Evolutionary conservation across 2,888 invertebrate species (phyloP).

Genomic region (Hermaeophaga mercurialis): DNA sequence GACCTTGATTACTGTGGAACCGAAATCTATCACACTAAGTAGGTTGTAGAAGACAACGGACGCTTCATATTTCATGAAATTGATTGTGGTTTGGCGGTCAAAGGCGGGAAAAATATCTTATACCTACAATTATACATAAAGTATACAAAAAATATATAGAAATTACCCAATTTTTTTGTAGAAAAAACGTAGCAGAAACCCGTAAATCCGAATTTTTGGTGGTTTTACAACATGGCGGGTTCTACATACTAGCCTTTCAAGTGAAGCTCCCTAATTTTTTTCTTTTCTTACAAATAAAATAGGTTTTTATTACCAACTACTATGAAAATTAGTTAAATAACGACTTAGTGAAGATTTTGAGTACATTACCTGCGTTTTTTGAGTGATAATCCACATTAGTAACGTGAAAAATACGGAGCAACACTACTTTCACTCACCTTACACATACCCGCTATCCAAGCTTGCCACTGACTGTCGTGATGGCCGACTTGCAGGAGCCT

Average conservation of each 20-base stretch:
- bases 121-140: slow-evolving; percentile 58
- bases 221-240: slow-evolving; percentile 74
- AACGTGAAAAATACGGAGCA: slow-evolving; percentile 58
- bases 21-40: slow-evolving; percentile 12
- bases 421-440: slow-evolving; percentile 60
- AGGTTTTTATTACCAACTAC: slow-evolving; percentile 20
- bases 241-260: slow-evolving; percentile 56
- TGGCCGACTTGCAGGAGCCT: slow-evolving; percentile 52
- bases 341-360: slow-evolving; percentile 35
- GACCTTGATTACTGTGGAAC: slow-evolving; percentile 47
- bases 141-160: slow-evolving; percentile 56
- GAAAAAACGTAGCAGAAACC: slow-evolving; percentile 39
- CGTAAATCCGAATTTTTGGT: slow-evolving; percentile 53
- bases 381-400: slow-evolving; percentile 57
- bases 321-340: slow-evolving; percentile 23
- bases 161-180: slow-evolving; percentile 43
- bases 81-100: slow-evolving; percentile 54
- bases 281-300: slow-evolving; percentile 38
- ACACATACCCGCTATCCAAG: slow-evolving; percentile 57
- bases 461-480: slow-evolving; percentile 56
- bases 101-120: slow-evolving; percentile 60
- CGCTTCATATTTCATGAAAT: slow-evolving; percentile 48
- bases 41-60: slow-evolving; percentile 49
- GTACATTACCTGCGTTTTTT: slow-evolving; percentile 58
- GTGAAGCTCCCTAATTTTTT: slow-evolving; percentile 54